phyloP scores from a whole-genome alignment of 2,888 invertebrate genomes.

The Polia nebulosa region DNA sequence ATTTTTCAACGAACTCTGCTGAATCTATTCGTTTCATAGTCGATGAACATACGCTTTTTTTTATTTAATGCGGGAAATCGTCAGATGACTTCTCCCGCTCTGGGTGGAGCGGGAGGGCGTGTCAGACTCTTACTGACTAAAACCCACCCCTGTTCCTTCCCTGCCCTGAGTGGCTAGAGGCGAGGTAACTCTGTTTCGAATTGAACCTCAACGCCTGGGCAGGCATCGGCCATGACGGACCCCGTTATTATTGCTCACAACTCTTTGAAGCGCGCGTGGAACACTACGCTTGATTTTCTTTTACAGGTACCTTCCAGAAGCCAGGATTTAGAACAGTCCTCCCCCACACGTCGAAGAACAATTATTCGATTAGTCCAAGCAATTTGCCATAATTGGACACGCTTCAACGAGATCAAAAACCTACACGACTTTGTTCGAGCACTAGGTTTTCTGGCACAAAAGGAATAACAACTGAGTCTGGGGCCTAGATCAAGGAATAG shows the following conservation, averaged over 20 bases:
- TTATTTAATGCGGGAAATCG: too few species aligned
- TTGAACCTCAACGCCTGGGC: too few species aligned
- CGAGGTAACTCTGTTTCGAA: too few species aligned
- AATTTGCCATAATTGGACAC: constrained; percentile 13
- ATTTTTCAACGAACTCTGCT: background rate
- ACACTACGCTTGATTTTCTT: background rate
- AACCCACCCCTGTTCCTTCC: too few species aligned
- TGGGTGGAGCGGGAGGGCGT: too few species aligned
- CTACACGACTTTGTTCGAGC: background rate
- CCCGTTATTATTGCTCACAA: too few species aligned
- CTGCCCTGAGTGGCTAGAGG: too few species aligned
- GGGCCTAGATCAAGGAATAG: background rate
- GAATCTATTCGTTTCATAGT: background rate
- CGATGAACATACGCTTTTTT: background rate
- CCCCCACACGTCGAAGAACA: background rate
- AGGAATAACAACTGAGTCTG: background rate
- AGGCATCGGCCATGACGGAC: too few species aligned
- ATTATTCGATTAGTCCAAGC: constrained; percentile 6
- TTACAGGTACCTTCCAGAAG: background rate
- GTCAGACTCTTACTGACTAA: too few species aligned
- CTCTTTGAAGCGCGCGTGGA: too few species aligned
- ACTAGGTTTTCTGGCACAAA: background rate
- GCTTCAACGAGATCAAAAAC: background rate
- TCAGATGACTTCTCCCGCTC: too few species aligned
- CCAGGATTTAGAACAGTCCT: background rate